phyloP scores from a whole-genome alignment of 2,888 invertebrate species.

The Zaprionus bogoriensis region DNA sequence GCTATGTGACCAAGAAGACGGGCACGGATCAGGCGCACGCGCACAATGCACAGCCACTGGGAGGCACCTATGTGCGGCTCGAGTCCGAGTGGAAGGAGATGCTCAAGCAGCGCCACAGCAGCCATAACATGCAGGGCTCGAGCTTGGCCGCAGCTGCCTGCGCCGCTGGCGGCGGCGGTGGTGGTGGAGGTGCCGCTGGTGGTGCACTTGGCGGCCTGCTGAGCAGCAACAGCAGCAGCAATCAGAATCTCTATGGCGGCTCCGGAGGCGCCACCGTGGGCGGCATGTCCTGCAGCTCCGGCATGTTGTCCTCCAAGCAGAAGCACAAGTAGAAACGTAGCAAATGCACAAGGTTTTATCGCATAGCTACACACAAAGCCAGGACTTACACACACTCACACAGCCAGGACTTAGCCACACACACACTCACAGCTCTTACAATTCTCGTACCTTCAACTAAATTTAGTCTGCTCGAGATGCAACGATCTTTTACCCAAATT shows the following conservation, averaged over 20 bases:
- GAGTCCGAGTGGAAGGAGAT: conserved; percentile 91
- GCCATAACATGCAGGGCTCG: conserved; percentile 39
- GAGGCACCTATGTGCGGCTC: conserved; percentile 89
- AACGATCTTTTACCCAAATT: no score
- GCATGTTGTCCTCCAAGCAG: conserved; percentile 49
- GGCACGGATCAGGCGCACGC: conserved; percentile 73
- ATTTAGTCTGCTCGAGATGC: no score
- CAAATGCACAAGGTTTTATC: neutral
- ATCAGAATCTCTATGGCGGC: conserved; percentile 25
- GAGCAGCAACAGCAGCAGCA: conserved; percentile 27
- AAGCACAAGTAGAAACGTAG: conserved; percentile 58
- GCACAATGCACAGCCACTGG: conserved; percentile 80
- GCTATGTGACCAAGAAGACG: conserved; percentile 80
- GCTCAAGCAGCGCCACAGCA: conserved; percentile 76
- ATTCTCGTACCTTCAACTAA: no score
- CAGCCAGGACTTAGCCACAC: no score
- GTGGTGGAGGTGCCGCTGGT: neutral
- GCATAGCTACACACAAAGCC: no score
- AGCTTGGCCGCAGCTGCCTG: conserved; percentile 8
- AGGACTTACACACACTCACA: no score
- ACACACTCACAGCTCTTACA: no score
- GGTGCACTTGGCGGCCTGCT: neutral
- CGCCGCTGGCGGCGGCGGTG: neutral
- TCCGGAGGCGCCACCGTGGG: conserved; percentile 17
- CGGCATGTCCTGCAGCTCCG: conserved; percentile 20